Base-by-base conservation (phyloP, 2,797 vertebrate species). In the Danio jaintianensis region DNA sequence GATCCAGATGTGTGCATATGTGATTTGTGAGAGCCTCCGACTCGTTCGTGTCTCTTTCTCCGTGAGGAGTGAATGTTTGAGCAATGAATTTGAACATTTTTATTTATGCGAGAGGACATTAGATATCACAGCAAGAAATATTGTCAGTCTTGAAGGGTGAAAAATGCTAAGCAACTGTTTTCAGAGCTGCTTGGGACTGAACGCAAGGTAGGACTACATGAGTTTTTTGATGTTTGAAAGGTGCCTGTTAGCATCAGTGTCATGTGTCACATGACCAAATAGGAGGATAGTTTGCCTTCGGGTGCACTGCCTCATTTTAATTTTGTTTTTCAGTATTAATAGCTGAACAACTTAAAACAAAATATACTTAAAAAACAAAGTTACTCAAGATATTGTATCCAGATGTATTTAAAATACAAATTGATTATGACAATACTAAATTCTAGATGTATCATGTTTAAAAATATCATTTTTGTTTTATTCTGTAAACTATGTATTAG, bases 1-100 rank as follows among this genome's bases (percentile, higher is more conserved):
- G 62, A 83, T 78, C 81, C 76, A 79, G 81, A 83, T 83, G 76
- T 83, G 70, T 75, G 75, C 75, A 79, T 83, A 58, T 79, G 63
- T 75, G 75, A 79, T 83, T 83, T 74, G 62, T 40, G 61, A 50
- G 74, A 71, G 56, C 43, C 50, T n/a, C 16, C 16, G 67, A 72
- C 68, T 62, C 53, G 53, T 50, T 45, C 43, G 6, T 53, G 38
- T 66, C 20, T 83, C 38, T 12, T 64, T 79, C 47, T 42, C 38
- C 62, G 16, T 74, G 11, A 68, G 53, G 69, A 38, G 63, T 43
- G 55, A n/a, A 59, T 52, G 53, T 36, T 20, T 6, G 42, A 52
- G 45, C 45, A 73, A 20, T 59, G 52, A 43, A 40, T 38, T 64
- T 55, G 22, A 82, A 20, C n/a, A 43, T 48, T 58, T 73, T 40